phyloP scores from a whole-genome alignment of 1,140 invertebrate species.

The Drosophila suzukii region DNA sequence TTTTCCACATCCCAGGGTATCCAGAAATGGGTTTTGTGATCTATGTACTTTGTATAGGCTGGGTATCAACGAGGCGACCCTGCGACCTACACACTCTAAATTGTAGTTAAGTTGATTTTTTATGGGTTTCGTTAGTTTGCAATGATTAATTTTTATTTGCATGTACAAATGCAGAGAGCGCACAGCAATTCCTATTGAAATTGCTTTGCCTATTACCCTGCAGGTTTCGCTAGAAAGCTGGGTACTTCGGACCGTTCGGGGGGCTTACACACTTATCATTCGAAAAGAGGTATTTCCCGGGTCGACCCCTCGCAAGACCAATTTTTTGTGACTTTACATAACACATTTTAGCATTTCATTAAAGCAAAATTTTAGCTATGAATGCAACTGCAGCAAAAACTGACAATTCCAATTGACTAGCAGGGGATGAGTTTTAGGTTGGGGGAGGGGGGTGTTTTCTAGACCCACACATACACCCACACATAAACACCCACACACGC shows the following conservation, averaged over 20 bases:
- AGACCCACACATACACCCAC: conserved; percentile 12
- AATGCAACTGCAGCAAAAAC: conserved; percentile 44
- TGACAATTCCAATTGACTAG: conserved; percentile 45
- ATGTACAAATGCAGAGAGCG: conserved; percentile 50
- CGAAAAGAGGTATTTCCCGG: neutral
- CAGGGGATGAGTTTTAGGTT: conserved; percentile 6
- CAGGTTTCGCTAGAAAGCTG: too few species aligned
- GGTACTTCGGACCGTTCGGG: neutral
- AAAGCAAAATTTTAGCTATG: conserved; percentile 62
- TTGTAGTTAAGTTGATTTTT: conserved; percentile 49
- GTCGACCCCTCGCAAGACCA: neutral
- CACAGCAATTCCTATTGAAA: conserved; percentile 66
- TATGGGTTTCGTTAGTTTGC: conserved; percentile 62
- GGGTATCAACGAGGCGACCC: conserved; percentile 25
- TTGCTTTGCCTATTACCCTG: conserved; percentile 25
- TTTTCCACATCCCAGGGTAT: neutral
- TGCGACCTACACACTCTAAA: conserved; percentile 10
- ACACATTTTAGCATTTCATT: conserved; percentile 75
- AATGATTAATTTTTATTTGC: conserved; percentile 75
- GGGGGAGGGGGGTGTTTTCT: neutral
- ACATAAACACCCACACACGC: conserved; percentile 12
- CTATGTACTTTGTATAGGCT: neutral
- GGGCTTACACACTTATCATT: neutral
- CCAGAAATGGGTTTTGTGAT: neutral
- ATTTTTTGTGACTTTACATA: conserved; percentile 59